phyloP scores from a whole-genome alignment of 2,797 vertebrate genomes.

The Scarus forsteni region DNA sequence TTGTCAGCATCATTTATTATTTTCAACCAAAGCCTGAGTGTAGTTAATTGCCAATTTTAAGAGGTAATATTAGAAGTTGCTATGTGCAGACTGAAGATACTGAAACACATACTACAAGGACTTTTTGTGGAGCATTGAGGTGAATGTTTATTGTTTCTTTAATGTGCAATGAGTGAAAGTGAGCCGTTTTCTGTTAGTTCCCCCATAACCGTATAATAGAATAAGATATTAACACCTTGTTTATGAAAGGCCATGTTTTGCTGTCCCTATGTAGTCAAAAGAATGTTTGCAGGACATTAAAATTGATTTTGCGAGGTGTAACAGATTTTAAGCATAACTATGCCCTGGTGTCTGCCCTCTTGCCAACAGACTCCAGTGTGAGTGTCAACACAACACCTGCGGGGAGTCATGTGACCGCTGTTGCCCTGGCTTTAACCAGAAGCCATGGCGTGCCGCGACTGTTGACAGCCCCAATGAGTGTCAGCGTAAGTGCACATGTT shows the following conservation, averaged over 20 bases:
- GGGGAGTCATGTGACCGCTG: conserved; percentile 92
- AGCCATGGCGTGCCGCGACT: conserved; percentile 88
- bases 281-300: neutral
- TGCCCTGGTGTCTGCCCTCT: conserved; percentile 21
- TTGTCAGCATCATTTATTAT: too few relatives aligned
- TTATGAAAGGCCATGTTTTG: neutral
- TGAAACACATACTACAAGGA: too few relatives aligned
- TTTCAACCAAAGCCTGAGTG: too few relatives aligned
- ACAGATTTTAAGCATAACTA: conserved; percentile 3
- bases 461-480: conserved; percentile 86
- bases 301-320: neutral
- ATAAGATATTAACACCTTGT: too few relatives aligned
- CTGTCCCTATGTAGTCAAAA: neutral
- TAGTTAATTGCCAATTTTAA: too few relatives aligned
- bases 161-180: too few relatives aligned
- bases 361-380: conserved; percentile 87
- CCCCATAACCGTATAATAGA: too few relatives aligned
- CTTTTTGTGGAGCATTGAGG: too few relatives aligned
- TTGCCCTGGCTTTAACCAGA: conserved; percentile 92
- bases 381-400: conserved; percentile 94
- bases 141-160: too few relatives aligned
- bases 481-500: conserved; percentile 85
- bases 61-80: too few relatives aligned
- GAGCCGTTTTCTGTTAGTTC: too few relatives aligned
- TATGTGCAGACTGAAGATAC: too few relatives aligned